Evolutionary conservation across 2,888 invertebrate species (phyloP).

Genomic region (Barypeithes pellucidus): DNA sequence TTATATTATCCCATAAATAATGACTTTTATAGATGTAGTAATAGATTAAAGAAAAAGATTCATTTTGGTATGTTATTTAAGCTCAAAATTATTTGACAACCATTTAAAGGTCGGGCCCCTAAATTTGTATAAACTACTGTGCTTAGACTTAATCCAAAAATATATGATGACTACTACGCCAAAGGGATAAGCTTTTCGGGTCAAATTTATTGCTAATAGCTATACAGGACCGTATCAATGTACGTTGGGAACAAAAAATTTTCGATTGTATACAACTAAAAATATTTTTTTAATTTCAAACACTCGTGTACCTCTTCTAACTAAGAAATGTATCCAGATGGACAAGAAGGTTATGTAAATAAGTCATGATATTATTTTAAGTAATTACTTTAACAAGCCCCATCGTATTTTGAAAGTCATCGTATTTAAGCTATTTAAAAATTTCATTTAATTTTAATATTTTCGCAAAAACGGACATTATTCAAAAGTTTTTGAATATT

Average conservation of each 20-base stretch:
- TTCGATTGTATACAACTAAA: too few relatives aligned
- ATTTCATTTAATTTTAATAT: too few relatives aligned
- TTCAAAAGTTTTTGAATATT: too few relatives aligned
- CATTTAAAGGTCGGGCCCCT: slow-evolving; percentile 46
- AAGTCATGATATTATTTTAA: too few relatives aligned
- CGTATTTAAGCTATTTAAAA: too few relatives aligned
- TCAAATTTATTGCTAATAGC: slow-evolving; percentile 52
- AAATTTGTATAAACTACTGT: slow-evolving; percentile 52
- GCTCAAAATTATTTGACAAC: slow-evolving; percentile 48
- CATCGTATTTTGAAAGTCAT: too few relatives aligned
- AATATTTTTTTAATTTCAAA: too few relatives aligned
- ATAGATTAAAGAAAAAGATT: neutral
- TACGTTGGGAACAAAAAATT: neutral
- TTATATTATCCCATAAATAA: neutral
- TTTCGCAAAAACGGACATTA: too few relatives aligned
- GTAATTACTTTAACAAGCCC: too few relatives aligned
- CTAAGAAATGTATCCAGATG: too few relatives aligned
- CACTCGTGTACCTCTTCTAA: too few relatives aligned
- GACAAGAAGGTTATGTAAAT: too few relatives aligned
- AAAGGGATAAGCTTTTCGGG: slow-evolving; percentile 51
- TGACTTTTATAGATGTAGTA: neutral
- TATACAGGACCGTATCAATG: slow-evolving; percentile 32
- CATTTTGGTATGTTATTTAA: slow-evolving; percentile 29
- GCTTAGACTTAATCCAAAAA: slow-evolving; percentile 53
- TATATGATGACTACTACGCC: slow-evolving; percentile 52